Evolutionary conservation across 2,113 vertebrate species (phyloP), one percentile per base, ranked within the genome.

Genomic region (Chloroceryle aenea): DNA sequence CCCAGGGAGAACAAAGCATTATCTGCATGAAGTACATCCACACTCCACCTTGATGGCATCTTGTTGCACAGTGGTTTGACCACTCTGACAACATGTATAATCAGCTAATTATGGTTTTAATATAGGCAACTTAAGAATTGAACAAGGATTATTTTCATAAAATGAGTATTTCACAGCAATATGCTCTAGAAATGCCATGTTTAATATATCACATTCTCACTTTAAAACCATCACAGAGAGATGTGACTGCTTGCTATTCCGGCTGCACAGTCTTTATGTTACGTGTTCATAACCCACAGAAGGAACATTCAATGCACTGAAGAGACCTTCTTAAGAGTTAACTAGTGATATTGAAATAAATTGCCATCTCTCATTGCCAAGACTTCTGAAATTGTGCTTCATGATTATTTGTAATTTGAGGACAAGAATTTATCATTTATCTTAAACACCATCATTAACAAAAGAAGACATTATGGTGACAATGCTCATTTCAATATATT

Each of bases 1-100:
- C 90, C 99, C 99, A 99, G 6, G 99, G 98, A 29, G 99, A 99
- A 58, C 99, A 99, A 88, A 92, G 69, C 9, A 98, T 90, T 45
- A 98, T 97, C 86, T 97, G 97, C 1, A 96, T 98, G 79, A 98
- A 72, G 58, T 96, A 98, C 0, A 61, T 98, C 99, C 99, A 99
- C 0, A 95, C 59, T 55, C 99, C 98, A 71, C 99, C 98, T 83
- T 98, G 96, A 45, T 78, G 73, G 23, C 98, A 98, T 4, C 92
- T 98, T 45, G 98, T 96, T 19, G 72, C 12, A 21, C 99, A 99
- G 88, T 98, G 98, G 64, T 82, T 96, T 12, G 98, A 98, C 99
- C 99, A 99, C 97, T 99, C 99, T 99, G 97, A 50, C 52, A 90
- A 93, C 87, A 85, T 3, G 9, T 26, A 69, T 4, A 38, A 59